Conservation (phyloP, 2,113 vertebrate species). For the Cavia aperea region DNA sequence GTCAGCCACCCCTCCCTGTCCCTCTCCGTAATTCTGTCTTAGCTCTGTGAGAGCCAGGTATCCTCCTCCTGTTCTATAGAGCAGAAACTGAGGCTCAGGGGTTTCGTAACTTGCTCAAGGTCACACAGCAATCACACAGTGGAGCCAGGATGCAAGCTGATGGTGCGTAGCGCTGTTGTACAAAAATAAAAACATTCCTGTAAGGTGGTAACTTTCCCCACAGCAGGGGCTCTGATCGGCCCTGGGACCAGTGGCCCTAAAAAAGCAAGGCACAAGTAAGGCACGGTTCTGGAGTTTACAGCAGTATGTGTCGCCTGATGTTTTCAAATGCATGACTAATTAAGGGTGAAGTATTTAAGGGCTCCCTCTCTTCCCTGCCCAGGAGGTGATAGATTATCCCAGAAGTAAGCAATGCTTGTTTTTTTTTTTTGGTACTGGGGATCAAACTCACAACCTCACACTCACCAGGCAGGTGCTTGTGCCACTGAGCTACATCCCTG, state of each 20-base stretch:
- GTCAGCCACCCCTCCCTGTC: neutral
- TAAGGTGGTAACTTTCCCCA: fast-evolving
- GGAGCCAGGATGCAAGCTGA: fast-evolving
- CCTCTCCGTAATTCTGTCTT: neutral
- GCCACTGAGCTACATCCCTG: too few species aligned
- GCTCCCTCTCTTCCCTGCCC: neutral
- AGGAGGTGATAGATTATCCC: neutral
- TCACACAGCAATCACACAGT: neutral
- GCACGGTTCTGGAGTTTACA: neutral
- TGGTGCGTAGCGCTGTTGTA: neutral
- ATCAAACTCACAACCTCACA: too few species aligned
- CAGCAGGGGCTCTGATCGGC: neutral
- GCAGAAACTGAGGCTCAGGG: neutral
- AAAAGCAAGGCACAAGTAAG: neutral
- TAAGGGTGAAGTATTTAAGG: constrained; percentile 10
- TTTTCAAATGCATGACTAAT: neutral
- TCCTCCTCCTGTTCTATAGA: neutral
- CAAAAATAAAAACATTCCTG: neutral
- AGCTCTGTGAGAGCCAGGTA: neutral
- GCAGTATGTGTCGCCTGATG: neutral
- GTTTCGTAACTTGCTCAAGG: neutral
- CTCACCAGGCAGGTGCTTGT: too few species aligned
- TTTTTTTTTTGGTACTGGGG: too few species aligned
- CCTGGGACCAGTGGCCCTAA: neutral
- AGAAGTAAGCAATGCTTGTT: neutral